These are phyloP conservation scores for Nomada ferruginata DNA, from an alignment of 2,888 invertebrate species.

Conservation along the genomic window DNA sequence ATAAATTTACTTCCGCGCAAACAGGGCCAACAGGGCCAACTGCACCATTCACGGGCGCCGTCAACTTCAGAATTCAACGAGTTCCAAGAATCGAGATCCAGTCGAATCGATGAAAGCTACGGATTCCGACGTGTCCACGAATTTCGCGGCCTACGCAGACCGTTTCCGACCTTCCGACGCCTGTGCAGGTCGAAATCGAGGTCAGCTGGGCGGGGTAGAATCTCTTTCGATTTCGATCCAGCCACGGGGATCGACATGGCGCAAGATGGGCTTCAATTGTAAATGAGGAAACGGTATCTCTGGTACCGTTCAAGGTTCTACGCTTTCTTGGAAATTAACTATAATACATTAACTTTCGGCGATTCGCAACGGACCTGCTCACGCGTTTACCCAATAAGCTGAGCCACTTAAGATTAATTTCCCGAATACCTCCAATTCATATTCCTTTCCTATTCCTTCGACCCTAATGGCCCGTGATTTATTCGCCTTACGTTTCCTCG, in stretches of 20 bases:
- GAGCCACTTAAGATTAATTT: no score
- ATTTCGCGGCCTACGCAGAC: slow-evolving; percentile 10
- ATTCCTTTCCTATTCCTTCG: no score
- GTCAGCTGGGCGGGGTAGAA: slow-evolving; percentile 15
- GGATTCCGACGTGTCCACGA: slow-evolving; percentile 19
- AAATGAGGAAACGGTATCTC: slow-evolving; percentile 31
- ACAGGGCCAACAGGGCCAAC: neutral
- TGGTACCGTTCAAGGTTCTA: slow-evolving; percentile 21
- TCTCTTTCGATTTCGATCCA: slow-evolving; percentile 39
- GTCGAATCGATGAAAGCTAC: neutral
- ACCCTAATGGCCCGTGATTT: no score
- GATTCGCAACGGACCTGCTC: no score
- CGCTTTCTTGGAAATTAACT: neutral
- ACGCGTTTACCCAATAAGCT: no score
- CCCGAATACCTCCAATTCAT: no score
- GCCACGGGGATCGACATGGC: slow-evolving; percentile 1
- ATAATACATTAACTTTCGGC: no score
- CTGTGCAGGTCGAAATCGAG: slow-evolving; percentile 37
- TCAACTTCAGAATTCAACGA: neutral
- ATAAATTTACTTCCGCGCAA: neutral
- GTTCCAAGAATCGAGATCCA: slow-evolving; percentile 8
- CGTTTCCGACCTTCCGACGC: slow-evolving; percentile 17
- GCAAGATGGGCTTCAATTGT: slow-evolving; percentile 11
- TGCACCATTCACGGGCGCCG: neutral
- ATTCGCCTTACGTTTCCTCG: no score